Conservation (phyloP, 1,140 invertebrate species). For the Drosophila busckii region DNA sequence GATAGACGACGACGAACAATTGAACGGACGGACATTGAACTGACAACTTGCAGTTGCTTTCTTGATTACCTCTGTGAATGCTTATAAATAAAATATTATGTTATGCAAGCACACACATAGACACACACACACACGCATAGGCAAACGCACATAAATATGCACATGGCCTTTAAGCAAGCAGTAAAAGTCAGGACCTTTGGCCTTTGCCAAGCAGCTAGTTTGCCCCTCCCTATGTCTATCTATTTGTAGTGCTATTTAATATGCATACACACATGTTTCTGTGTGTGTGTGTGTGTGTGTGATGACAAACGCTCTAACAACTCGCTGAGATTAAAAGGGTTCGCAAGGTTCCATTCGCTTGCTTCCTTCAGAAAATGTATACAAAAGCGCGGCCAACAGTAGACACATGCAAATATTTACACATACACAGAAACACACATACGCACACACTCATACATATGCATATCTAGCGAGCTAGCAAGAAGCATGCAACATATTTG, state of each 20-base stretch:
- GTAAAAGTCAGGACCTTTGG: slow-evolving; percentile 27
- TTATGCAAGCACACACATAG: background rate
- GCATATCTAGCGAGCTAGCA: too few species aligned
- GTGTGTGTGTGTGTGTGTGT: slow-evolving; percentile 7
- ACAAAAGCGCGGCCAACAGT: slow-evolving; percentile 32
- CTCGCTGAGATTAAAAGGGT: slow-evolving; percentile 16
- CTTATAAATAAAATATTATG: background rate
- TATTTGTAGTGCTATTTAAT: too few species aligned
- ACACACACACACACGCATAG: background rate
- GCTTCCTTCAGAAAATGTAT: slow-evolving; percentile 26
- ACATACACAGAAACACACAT: background rate
- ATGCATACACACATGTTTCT: background rate
- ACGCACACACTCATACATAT: background rate
- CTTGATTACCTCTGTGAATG: too few species aligned
- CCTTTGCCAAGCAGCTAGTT: slow-evolving; percentile 11
- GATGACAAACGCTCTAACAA: slow-evolving; percentile 19
- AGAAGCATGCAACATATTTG: too few species aligned
- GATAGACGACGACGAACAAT: too few species aligned
- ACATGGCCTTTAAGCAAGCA: slow-evolving; percentile 16
- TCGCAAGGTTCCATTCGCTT: slow-evolving; percentile 11
- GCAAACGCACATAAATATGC: slow-evolving; percentile 3
- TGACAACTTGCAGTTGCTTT: too few species aligned
- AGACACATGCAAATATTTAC: slow-evolving; percentile 17
- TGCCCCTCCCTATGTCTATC: too few species aligned
- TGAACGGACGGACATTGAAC: too few species aligned